Evolutionary conservation across 2,888 invertebrate species (phyloP).

Genomic region (Leptinotarsa rubiginosa): DNA sequence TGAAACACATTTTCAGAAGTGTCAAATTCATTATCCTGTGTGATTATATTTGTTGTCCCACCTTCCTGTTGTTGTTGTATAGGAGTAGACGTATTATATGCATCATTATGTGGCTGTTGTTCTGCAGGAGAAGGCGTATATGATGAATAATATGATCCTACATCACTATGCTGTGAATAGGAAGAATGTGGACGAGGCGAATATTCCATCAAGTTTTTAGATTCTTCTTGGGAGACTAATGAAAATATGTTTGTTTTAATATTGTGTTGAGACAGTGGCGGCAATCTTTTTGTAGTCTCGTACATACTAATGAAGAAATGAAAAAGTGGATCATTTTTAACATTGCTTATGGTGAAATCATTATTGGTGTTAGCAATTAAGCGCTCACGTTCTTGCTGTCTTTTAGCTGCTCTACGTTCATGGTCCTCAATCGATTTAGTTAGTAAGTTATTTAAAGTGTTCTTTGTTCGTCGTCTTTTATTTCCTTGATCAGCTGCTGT

Average conservation of each 20-base stretch:
- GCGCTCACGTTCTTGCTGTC: constrained; percentile 12
- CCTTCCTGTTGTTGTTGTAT: background rate
- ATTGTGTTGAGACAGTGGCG: constrained; percentile 7
- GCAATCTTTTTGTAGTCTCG: constrained; percentile 22
- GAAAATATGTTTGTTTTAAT: constrained; percentile 24
- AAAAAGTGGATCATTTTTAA: constrained; percentile 12
- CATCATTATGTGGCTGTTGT: background rate
- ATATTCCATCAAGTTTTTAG: constrained; percentile 20
- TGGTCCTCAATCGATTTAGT: constrained; percentile 13
- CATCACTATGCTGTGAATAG: background rate
- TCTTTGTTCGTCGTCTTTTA: constrained; percentile 11
- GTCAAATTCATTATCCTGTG: background rate
- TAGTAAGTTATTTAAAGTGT: constrained; percentile 19
- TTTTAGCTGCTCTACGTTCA: constrained; percentile 15
- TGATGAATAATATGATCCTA: constrained; percentile 17
- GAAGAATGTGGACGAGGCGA: constrained; percentile 15
- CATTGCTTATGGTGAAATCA: constrained; percentile 24
- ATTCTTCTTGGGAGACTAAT: constrained; percentile 19
- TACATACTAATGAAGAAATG: constrained; percentile 23
- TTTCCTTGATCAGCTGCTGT: background rate
- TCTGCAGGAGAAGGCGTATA: constrained; percentile 17
- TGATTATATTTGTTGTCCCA: background rate
- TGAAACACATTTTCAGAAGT: constrained; percentile 3
- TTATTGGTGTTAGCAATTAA: background rate
- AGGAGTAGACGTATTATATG: background rate